Base-by-base conservation (phyloP, 2,797 vertebrate genomes). In the Enteromius fasciolatus region DNA sequence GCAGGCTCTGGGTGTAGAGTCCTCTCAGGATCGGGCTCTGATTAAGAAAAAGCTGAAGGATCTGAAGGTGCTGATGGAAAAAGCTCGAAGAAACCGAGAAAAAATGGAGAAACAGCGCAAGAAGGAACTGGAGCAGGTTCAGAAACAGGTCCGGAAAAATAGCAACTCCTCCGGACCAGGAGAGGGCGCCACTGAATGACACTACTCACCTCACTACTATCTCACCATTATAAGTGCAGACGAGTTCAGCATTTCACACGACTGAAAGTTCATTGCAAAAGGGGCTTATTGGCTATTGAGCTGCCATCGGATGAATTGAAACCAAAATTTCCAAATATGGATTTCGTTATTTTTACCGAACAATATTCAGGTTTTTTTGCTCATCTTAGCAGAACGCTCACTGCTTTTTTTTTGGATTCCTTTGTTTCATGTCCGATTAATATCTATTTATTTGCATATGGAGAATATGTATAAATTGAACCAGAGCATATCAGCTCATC, bases 1-100 rank as follows among this genome's bases (percentile, higher is more conserved):
- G 31, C 88, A 96, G 95, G 89, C 93, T 68, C 96, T 99, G 31
- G 97, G 98, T 68, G 94, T 99, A 81, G 90, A 91, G 15, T 95
- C 96, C 41, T 96, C 96, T 82, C 96, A 97, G 89, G 98, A 99
- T 83, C 96, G 97, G 73, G 93, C 95, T 4, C 70, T 97, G 82
- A 87, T 99, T 86, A 99, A 98, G 94, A 99, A 96, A 91, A 98
- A 96, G 87, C 92, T 99, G 80, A 99, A 98, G 91, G 98, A 98
- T 91, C 96, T 99, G 87, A 97, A 96, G 91, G 83, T 92, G n/a
- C 92, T 96, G 81, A 91, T 96, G 89, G 98, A 99, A 90, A 99
- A 97, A 90, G 94, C 95, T 80, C 93, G 92, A 81, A 96, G 94
- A 91, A 95, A 95, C 90, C 94, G 94, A 31, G 96, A 98, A 89